Evolutionary conservation across 2,797 vertebrate species (phyloP).

Genomic region (Ispidina picta): DNA sequence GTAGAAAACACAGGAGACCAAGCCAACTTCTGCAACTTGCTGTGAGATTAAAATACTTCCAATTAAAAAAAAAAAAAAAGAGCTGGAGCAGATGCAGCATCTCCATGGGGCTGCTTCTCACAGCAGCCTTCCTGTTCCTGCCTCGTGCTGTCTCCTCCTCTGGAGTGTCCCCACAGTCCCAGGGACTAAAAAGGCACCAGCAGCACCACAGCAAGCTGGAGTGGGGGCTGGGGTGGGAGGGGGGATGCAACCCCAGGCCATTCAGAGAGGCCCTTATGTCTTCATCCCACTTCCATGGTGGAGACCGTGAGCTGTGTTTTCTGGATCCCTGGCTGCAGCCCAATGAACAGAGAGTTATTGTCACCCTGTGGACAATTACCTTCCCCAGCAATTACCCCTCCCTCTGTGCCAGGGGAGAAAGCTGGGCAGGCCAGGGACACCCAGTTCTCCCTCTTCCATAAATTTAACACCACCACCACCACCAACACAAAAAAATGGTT

Average conservation of each 20-base stretch:
- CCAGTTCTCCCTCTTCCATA: not conserved
- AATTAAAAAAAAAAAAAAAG: not conserved
- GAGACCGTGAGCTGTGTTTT: not conserved
- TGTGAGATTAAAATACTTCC: constrained; percentile 16
- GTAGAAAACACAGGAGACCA: constrained; percentile 18
- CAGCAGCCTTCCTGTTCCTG: not conserved
- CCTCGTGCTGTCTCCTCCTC: not conserved
- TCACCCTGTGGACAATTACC: not conserved
- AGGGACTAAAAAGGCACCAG: not conserved
- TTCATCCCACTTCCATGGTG: rapidly evolving
- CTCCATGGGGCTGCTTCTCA: constrained; percentile 1
- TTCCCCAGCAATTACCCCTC: not conserved
- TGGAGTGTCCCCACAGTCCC: not conserved
- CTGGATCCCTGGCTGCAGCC: not conserved
- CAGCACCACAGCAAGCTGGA: rapidly evolving
- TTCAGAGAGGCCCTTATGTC: not conserved
- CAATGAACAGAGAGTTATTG: not conserved
- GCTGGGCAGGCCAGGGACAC: not conserved
- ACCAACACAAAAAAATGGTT: not conserved
- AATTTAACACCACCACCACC: not conserved
- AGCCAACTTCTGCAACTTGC: not conserved
- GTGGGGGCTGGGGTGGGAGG: not conserved
- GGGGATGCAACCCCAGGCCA: not conserved
- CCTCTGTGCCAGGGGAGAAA: not conserved
- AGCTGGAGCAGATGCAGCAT: constrained; percentile 45